These are phyloP conservation scores for Silurus glanis DNA, from an alignment of 2,113 vertebrate genomes.

Conservation along the genomic window DNA sequence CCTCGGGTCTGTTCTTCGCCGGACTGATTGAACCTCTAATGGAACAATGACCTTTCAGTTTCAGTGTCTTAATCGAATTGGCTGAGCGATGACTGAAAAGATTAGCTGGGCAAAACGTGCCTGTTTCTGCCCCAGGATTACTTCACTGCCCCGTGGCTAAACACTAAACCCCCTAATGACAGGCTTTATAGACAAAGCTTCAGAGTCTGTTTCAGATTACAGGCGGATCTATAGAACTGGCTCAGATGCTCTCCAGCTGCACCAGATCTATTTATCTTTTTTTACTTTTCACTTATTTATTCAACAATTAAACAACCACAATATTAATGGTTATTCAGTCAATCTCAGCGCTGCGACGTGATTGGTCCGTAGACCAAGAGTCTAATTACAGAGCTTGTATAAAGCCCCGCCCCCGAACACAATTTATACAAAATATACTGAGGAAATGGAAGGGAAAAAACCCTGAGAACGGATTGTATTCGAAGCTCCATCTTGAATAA, in stretches of 20 bases:
- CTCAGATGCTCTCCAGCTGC: background rate
- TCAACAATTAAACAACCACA: background rate
- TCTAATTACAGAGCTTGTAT: background rate
- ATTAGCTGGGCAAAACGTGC: slow-evolving; percentile 45
- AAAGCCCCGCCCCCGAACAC: background rate
- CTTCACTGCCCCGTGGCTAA: slow-evolving; percentile 28
- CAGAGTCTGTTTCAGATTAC: slow-evolving; percentile 32
- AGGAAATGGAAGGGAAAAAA: background rate
- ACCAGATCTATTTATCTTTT: background rate
- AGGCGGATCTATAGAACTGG: background rate
- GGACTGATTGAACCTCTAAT: slow-evolving; percentile 48
- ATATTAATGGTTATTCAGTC: background rate
- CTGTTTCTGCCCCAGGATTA: slow-evolving; percentile 37
- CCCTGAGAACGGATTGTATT: background rate
- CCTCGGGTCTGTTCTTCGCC: slow-evolving; percentile 39
- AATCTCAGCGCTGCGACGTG: background rate
- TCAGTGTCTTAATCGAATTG: slow-evolving; percentile 64
- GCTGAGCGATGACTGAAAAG: slow-evolving; percentile 33
- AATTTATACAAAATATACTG: background rate
- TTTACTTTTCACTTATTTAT: background rate
- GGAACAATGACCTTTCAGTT: slow-evolving; percentile 66
- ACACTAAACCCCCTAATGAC: slow-evolving; percentile 21
- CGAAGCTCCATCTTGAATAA: background rate
- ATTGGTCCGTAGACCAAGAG: background rate
- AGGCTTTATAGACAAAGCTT: background rate